Evolutionary conservation across 2,888 invertebrate genomes (phyloP), one percentile per base, ranked within the genome.

Genomic region (Acronicta alni): DNA sequence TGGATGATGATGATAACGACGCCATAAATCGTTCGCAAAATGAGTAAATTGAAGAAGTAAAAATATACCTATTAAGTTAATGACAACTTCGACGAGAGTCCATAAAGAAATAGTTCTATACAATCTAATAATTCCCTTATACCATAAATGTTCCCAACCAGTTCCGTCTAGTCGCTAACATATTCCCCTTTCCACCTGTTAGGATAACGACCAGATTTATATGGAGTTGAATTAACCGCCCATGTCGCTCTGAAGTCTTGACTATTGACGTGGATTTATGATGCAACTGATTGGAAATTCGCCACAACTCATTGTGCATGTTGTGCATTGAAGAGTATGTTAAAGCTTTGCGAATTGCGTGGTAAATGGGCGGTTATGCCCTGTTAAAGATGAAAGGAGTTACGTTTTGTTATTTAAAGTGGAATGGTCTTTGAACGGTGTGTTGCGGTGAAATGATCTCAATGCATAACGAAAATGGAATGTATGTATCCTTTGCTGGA

Each of bases 221-320:
- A 70, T 67, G 79, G 84, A 81, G 79, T 75, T 72, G 77, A 82
- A 83, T 85, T 80, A 80, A 78, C 82, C 79, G 72, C 75, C 76
- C 78, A 77, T 80, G 79, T 74, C 78, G 74, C 52, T 67, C 70
- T 52, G 60, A 46, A 52, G 47, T 52, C 57, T 64, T 55, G 57
- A 56, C 57, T 51, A 26, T 64, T 57, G 86, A 87, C 84, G 77
- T 68, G 71, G 84, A 88, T 80, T 74, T 84, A 88, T 83, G 84
- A 83, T 79, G 67, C 65, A 63, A 69, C 77, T 79, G 80, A 81
- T 84, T 84, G 84, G 80, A 81, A 84, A 81, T 85, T 80, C 80
- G 80, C 78, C 61, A 62, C 78, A 78, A 76, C 59, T 67, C 47
- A 68, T 73, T 72, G 59, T 68, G 63, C 72, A 74, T 73, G 66